Base-by-base conservation (phyloP, 2,888 invertebrate genomes). In the Aporophyla lueneburgensis region DNA sequence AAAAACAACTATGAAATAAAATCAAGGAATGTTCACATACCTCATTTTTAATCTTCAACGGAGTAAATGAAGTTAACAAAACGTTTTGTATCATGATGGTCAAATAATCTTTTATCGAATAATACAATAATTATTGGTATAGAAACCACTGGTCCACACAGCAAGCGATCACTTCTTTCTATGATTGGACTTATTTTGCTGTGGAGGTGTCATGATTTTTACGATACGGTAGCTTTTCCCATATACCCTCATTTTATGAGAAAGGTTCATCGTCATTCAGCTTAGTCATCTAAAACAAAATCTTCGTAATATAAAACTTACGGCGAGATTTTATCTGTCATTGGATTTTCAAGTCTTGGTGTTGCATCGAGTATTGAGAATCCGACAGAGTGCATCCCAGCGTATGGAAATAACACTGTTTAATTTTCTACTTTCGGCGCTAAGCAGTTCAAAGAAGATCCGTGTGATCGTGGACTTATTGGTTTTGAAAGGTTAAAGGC, bases 41-140 rank as follows among this genome's bases (percentile, higher is more conserved):
- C 93, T 94, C 94, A 79, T 92, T 89, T 62, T 87, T 92, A 66
- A 87, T 85, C 66, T 88, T 87, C 54, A 95, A 87, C 21, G 94
- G 90, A 66, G 93, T 90, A 40, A 94, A 80, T 19, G 86, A 74
- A 24, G 91, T 88, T 82, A 92, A 86, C 56, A 93, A 86, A 67
- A 93, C 74, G 67, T 93, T 93, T 78, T 93, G 91, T 79, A 94
- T 90, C 94, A 95, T 95, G 84, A 83, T 91, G 68, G 69, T 61
- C 5, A 74, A 56, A 65, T 46, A 46, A 43, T 71, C 27, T 69
- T n/a, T 75, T 69, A n/a, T 76, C 6, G 21, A 56, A 54, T 12
- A 58, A 69, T n/a, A n/a, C n/a, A n/a, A n/a, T 40, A n/a, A 46
- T 58, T 49, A 67, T 61, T 62, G 12, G 2, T 66, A 6, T 21